Percentiles rank a stretch among this genome's conserved stretches.
phyloP scores from a whole-genome alignment of 2,888 invertebrate species.

The Podabrus alpinus region DNA sequence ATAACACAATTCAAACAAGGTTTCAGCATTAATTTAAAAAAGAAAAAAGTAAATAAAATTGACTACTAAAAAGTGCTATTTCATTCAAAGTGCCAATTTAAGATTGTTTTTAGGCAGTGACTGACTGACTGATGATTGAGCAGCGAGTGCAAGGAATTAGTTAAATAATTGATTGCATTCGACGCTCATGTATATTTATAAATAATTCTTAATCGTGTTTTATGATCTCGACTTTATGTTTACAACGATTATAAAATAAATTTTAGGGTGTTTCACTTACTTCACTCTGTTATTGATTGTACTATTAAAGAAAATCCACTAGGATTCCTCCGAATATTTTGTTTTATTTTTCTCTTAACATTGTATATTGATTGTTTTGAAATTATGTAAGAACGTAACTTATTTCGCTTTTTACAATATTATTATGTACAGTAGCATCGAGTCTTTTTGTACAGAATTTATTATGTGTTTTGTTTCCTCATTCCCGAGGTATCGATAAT shows the following conservation, averaged over 20 bases:
- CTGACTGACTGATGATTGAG: slow-evolving; percentile 30
- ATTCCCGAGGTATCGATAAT: slow-evolving; percentile 58
- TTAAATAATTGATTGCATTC: neutral
- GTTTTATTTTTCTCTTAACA: slow-evolving; percentile 46
- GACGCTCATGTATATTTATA: slow-evolving; percentile 23
- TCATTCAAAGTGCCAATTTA: slow-evolving; percentile 56
- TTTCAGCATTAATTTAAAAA: slow-evolving; percentile 40
- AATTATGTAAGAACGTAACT: slow-evolving; percentile 52
- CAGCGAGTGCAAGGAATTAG: neutral
- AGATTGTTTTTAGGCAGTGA: slow-evolving; percentile 47
- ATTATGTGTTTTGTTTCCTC: slow-evolving; percentile 48
- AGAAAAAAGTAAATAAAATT: slow-evolving; percentile 16
- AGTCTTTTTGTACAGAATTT: slow-evolving; percentile 55
- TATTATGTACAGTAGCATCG: slow-evolving; percentile 56
- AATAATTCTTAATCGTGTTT: slow-evolving; percentile 35
- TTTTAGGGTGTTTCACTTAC: slow-evolving; percentile 36
- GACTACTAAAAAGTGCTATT: slow-evolving; percentile 51
- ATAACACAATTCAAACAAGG: slow-evolving; percentile 24
- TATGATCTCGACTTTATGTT: slow-evolving; percentile 54
- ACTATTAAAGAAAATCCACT: slow-evolving; percentile 10
- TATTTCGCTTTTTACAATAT: slow-evolving; percentile 52
- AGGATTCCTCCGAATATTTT: slow-evolving; percentile 35
- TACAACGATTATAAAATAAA: slow-evolving; percentile 47
- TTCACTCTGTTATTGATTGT: slow-evolving; percentile 22
- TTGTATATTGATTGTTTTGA: slow-evolving; percentile 54